Base-by-base conservation (phyloP, 2,888 invertebrate species). In the Pollenia angustigena region DNA sequence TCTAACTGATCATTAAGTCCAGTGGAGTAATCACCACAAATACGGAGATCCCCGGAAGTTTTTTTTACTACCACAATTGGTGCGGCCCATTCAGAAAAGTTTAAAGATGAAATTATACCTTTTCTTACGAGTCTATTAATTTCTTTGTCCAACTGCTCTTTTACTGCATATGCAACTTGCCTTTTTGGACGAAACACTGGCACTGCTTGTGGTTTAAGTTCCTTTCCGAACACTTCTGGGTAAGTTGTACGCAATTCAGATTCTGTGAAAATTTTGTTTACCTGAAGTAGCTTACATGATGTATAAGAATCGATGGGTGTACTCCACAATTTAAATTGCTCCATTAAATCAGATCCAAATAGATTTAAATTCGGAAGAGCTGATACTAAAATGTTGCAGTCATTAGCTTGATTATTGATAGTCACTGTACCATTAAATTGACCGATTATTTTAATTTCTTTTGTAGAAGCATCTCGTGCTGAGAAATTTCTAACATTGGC, bases 11-110 rank as follows among this genome's bases (percentile, higher is more conserved):
- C 79, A 44, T 89, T 89, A 0, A 89, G 79, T 14, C 89, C 88
- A 7, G 88, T 88, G 10, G 88, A 89, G 71, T 84, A 89, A 68
- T 89, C 88, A 54, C 85, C n/a, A n/a, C n/a, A n/a, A n/a, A n/a
- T n/a, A n/a, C n/a, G n/a, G n/a, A n/a, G n/a, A n/a, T n/a, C n/a
- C 89, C 88, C 89, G 4, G 86, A 85, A 48, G 81, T 54, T 44
- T 89, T 90, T 54, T 64, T 76, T 7, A 87, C 81, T 1, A 79
- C 84, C 9, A 88, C 87, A 44, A 89, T 88, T 9, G 88, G 88
- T 50, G 89, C 87, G 10, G 89, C 85, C 87, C 88, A 89, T 58
- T 88, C 83, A 9, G 87, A 89, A 48, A 56, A 88, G 74, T 88
- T 85, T 11, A 88, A 75, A 18, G 85, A 85, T 44, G 75, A 58